Base-by-base conservation (phyloP, 2,113 vertebrate species). In the Atherinomorus stipes region DNA sequence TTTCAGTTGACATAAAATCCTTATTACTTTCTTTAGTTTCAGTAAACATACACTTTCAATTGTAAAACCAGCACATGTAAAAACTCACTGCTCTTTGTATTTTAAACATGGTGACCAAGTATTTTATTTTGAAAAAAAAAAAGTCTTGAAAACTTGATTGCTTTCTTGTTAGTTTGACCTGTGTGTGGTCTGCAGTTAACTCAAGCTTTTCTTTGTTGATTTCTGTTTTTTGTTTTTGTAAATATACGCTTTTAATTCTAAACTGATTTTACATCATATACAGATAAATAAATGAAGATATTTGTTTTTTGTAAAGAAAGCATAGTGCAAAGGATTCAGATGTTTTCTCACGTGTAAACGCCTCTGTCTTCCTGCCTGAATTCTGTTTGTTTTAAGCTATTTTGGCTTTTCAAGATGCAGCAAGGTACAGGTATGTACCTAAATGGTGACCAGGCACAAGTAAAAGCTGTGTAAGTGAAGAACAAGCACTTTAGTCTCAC, bases 401-500 rank as follows among this genome's bases (percentile, higher is more conserved):
- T 65, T 64, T 47, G 63, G 53, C 5, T 60, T 63, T 71, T 71
- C n/a, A 26, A 26, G 62, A 45, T 68, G 49, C 26, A 63, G 76
- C 18, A 53, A 57, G 37, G 18, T 63, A 54, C 78, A 57, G 37
- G 18, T 63, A 54, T 80, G 65, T 84, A 72, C 51, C 26, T 69
- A 67, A 31, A 58, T 11, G 38, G 51, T 69, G 47, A 75, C 66
- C 21, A 45, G 72, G 34, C 64, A 76, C 37, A 59, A 71, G 73
- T 19, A 21, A 66, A 64, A 76, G 47, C 71, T 81, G 77, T 91
- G 71, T 68, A 84, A 53, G 68, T 38, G 11, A 86, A 73, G 38
- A 79, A 81, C 21, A 63, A 80, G 64, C 87, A 90, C 85, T 88
- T 89, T 89, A 89, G 76, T 86, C 61, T 71, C 69, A 74, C 74